Conservation (phyloP, 1,140 invertebrate species). For the Leptoteleia sp. region DNA sequence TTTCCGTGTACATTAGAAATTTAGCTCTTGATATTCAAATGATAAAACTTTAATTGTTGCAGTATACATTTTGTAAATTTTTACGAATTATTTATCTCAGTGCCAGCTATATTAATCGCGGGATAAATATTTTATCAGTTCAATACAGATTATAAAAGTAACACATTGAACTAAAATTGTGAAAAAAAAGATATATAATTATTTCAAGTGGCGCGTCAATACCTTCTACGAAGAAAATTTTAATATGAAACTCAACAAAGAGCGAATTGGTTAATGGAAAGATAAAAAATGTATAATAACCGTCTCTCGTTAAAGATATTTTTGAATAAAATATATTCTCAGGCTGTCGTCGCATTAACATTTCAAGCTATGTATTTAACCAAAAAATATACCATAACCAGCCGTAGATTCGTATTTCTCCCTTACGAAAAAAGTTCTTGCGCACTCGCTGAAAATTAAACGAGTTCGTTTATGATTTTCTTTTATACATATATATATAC, state of each 20-base stretch:
- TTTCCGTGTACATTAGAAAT: too few relatives aligned
- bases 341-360: constrained; percentile 61
- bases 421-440: constrained; percentile 58
- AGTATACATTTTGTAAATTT: too few relatives aligned
- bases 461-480: constrained; percentile 64
- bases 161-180: too few relatives aligned
- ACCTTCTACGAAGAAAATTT: constrained; percentile 25
- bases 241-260: constrained; percentile 42
- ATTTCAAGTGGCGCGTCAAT: constrained; percentile 22
- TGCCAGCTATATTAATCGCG: too few relatives aligned
- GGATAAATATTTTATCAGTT: too few relatives aligned
- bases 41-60: too few relatives aligned
- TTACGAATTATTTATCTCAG: too few relatives aligned
- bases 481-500: too few relatives aligned
- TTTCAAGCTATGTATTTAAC: constrained; percentile 61
- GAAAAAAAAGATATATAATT: constrained; percentile 19
- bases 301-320: constrained; percentile 57
- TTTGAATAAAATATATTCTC: constrained; percentile 63
- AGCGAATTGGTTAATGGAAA: constrained; percentile 54
- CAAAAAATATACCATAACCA: constrained; percentile 50
- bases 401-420: constrained; percentile 44
- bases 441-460: constrained; percentile 64
- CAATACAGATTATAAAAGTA: too few relatives aligned
- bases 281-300: constrained; percentile 59
- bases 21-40: too few relatives aligned